phyloP scores from a whole-genome alignment of 2,888 invertebrate genomes.

The Brenthis ino region DNA sequence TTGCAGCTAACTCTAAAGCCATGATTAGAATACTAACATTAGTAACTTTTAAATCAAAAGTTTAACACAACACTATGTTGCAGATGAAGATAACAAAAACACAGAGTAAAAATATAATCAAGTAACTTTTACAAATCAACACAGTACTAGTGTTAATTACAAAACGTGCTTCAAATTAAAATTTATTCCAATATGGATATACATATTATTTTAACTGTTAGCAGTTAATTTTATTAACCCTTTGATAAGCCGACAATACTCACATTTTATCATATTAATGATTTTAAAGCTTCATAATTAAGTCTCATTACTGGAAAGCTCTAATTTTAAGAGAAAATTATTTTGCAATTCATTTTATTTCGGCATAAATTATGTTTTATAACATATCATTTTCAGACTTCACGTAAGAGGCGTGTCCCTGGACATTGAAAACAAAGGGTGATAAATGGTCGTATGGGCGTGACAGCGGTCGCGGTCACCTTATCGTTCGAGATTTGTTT shows the following conservation, averaged over 20 bases:
- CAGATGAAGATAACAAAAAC: not conserved
- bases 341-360: not conserved
- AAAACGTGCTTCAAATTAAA: too few relatives aligned
- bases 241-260: too few relatives aligned
- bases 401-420: constrained; percentile 16
- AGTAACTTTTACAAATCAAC: not conserved
- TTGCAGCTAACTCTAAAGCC: not conserved
- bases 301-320: not conserved
- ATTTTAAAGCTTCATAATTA: constrained; percentile 14
- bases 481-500: constrained; percentile 17
- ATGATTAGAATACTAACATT: not conserved
- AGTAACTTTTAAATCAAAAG: too few relatives aligned
- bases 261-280: constrained; percentile 6
- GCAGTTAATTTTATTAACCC: too few relatives aligned
- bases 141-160: too few relatives aligned
- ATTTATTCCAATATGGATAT: too few relatives aligned
- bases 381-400: constrained; percentile 10
- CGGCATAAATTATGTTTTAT: constrained; percentile 5
- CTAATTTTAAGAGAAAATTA: constrained; percentile 6
- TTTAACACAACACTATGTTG: not conserved
- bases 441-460: constrained; percentile 42
- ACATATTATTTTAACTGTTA: too few relatives aligned
- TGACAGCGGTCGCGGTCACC: constrained; percentile 40
- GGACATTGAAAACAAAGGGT: constrained; percentile 40
- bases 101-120: not conserved